phyloP scores from a whole-genome alignment of 2,797 vertebrate species.

The Lagorchestes hirsutus region DNA sequence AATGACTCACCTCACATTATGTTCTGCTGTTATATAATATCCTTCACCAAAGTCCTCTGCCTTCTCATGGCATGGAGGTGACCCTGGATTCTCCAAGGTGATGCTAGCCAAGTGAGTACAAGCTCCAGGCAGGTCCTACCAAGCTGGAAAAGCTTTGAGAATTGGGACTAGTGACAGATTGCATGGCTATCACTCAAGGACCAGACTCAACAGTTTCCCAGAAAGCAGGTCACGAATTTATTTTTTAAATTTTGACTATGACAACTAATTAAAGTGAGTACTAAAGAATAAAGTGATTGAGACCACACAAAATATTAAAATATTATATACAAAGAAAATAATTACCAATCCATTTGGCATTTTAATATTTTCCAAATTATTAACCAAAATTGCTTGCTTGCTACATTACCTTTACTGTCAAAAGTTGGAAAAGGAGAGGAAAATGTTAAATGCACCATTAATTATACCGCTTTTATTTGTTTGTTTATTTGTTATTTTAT shows the following conservation, averaged over 20 bases:
- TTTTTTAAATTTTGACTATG: neutral
- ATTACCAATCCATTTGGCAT: neutral
- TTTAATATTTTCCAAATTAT: slow-evolving; percentile 62
- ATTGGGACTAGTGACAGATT: neutral
- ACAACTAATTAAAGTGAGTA: neutral
- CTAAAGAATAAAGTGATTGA: neutral
- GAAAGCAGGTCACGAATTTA: neutral
- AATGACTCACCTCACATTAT: neutral
- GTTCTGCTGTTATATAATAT: neutral
- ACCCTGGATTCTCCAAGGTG: neutral
- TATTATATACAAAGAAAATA: slow-evolving; percentile 38
- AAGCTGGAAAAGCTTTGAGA: neutral
- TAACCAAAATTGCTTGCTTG: slow-evolving; percentile 47
- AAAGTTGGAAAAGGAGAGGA: neutral
- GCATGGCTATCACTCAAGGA: neutral
- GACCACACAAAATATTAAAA: neutral
- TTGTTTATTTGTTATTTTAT: neutral
- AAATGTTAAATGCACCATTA: neutral
- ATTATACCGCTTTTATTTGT: neutral
- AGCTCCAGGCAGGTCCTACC: neutral
- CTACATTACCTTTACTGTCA: slow-evolving; percentile 44
- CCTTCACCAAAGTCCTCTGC: neutral
- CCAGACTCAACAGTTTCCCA: neutral
- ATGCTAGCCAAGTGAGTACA: neutral
- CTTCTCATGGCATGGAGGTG: neutral